Evolutionary conservation across 2,113 vertebrate genomes (phyloP), one percentile per base, ranked within the genome.

Genomic region (Gorilla gorilla): DNA sequence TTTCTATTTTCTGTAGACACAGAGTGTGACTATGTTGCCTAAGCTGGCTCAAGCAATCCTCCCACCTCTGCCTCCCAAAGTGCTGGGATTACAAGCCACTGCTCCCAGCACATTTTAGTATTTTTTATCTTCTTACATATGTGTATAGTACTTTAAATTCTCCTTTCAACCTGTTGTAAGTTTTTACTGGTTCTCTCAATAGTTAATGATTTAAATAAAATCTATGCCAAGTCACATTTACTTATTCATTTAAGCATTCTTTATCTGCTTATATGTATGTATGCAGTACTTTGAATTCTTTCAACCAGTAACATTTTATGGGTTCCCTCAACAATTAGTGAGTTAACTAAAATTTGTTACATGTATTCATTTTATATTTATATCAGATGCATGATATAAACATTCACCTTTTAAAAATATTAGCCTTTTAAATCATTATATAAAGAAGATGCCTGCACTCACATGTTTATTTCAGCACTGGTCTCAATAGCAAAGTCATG

Each of bases 141-240:
- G 8, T 32, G 23, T 50, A 45, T 93, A 8, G 35, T 80, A 55
- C 59, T 90, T 85, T 50, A 40, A 81, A 50, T 38, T 93, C 76
- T 76, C 38, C 45, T 89, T 94, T 79, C 48, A 81, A 90, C 4
- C 25, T 72, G 38, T 38, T 84, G 16, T 61, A 93, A 45, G 30
- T 78, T 81, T 80, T 57, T 64, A 93, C 45, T 48, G 43, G 61
- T 32, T 68, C 57, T 48, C 70, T 80, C 30, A 64, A 18, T 84
- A 95, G 38, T 72, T 94, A 83, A 89, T 84, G 16, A 66, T 13
- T 86, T 90, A 55, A 64, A 61, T 79, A 72, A 90, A 97, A 86
- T 90, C 57, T 80, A 57, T 57, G 5, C 66, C 48, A 32, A 68
- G 11, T 57, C 32, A 27, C 72, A 84, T 48, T 84, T 93, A 52